phyloP scores from a whole-genome alignment of 2,113 vertebrate species.

The Dryoscopus gambensis region DNA sequence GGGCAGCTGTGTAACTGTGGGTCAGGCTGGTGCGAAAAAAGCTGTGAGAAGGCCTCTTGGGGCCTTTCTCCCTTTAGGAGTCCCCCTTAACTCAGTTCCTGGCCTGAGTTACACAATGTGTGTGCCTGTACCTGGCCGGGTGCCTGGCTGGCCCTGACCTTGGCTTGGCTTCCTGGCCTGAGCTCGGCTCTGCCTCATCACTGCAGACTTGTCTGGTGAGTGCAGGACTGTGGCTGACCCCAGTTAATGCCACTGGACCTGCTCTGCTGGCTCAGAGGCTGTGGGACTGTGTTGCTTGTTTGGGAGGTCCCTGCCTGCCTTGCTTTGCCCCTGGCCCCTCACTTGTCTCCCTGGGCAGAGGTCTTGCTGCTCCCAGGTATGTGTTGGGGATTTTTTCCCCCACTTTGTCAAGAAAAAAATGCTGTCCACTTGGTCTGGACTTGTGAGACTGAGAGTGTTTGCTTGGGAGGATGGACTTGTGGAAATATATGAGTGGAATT shows the following conservation, averaged over 20 bases:
- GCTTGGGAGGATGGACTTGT: background rate
- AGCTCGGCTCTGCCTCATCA: background rate
- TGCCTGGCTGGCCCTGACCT: background rate
- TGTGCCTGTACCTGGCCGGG: background rate
- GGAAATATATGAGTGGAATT: background rate
- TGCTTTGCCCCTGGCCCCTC: background rate
- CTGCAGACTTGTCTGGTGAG: background rate
- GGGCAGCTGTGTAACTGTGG: background rate
- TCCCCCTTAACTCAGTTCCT: background rate
- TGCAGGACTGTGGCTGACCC: background rate
- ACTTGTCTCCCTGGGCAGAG: background rate
- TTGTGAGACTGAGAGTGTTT: background rate
- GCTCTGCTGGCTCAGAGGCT: background rate
- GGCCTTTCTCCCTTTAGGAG: background rate
- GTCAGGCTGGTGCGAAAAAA: background rate
- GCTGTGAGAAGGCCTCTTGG: background rate
- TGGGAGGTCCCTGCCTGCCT: background rate
- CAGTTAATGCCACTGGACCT: background rate
- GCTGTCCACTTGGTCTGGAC: background rate
- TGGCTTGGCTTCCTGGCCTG: background rate
- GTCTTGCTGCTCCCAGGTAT: background rate
- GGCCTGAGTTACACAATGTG: rapidly evolving
- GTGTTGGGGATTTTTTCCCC: rapidly evolving
- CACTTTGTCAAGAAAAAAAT: background rate
- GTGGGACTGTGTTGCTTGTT: background rate